Percentiles rank a stretch among this genome's conserved stretches.
These are phyloP conservation scores for Caenorhabditis auriculariae DNA, from an alignment of 2,888 invertebrate species.

Conservation along the genomic window DNA sequence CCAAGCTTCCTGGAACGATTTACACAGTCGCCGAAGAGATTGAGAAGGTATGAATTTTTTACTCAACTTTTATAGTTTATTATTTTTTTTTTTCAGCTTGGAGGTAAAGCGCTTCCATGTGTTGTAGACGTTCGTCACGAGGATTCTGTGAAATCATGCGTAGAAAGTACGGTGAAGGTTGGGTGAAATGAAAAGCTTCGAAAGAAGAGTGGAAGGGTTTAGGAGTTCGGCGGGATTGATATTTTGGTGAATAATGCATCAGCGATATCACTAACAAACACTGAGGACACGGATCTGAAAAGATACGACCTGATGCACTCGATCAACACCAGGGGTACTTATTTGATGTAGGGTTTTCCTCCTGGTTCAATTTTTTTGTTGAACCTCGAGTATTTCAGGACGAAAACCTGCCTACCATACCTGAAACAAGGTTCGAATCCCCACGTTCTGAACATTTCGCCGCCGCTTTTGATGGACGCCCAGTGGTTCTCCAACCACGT, in stretches of 20 bases:
- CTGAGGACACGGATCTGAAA: conserved; percentile 81
- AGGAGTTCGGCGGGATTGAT: conserved; percentile 74
- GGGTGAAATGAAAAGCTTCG: not conserved
- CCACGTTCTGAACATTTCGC: conserved; percentile 91
- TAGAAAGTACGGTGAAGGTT: conserved; percentile 60
- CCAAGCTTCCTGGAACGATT: conserved; percentile 87
- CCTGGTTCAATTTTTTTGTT: not conserved
- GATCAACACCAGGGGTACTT: conserved; percentile 91
- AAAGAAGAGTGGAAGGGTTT: not conserved
- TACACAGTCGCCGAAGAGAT: conserved; percentile 86
- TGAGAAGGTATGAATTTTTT: conserved; percentile 62
- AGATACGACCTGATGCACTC: conserved; percentile 92
- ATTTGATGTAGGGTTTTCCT: conserved; percentile 76
- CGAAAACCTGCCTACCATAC: conserved; percentile 84
- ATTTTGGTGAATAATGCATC: conserved; percentile 91
- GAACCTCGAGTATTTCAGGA: conserved; percentile 70
- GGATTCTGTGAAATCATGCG: conserved; percentile 69
- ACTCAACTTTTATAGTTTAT: not conserved
- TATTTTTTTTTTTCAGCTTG: conserved; percentile 18
- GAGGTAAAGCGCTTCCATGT: conserved; percentile 67
- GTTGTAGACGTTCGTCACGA: conserved; percentile 86
- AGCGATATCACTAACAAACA: conserved; percentile 76
- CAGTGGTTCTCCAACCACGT: conserved; percentile 70
- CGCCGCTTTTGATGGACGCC: conserved; percentile 85
- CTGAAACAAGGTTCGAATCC: conserved; percentile 82